Evolutionary conservation across 2,113 vertebrate genomes (phyloP), one percentile per base, ranked within the genome.

Genomic region (Campylorhamphus procurvoides): DNA sequence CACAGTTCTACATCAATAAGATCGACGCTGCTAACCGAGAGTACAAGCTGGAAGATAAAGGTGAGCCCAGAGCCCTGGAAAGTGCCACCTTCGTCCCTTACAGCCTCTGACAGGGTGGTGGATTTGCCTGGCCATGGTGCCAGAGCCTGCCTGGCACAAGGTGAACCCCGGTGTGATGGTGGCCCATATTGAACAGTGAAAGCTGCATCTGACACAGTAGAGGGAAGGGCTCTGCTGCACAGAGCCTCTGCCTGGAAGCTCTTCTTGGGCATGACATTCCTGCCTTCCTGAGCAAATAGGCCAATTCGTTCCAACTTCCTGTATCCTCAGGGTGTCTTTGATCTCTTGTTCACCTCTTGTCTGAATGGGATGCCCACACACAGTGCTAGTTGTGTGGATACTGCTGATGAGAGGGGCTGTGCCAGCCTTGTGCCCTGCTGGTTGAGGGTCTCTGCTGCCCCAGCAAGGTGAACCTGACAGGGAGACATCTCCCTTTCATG

Each of bases 21-120:
- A 98, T 99, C 9, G 99, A 99, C 3, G 81, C 98, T 4, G 97
- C 98, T 89, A 98, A 97, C 96, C 98, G 99, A 96, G 99, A 99
- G 68, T 98, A 99, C 84, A 98, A 98, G 94, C 98, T 99, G 91
- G 99, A 99, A 93, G 99, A 99, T 82, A 99, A 97, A 98, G 99
- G 99, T 99, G 92, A 97, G 97, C 66, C 27, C 27, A 31, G 52
- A 55, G 69, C 23, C 33, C 16, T 3, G 8, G 37, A 40, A 86
- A 74, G 47, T 1, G 1, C 42, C 40, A 39, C 22, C n/a, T 83
- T 90, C 33, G 39, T 67, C 46, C 46, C 39, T 71, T 2, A 2
- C 2, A 6, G 24, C 50, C 31, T 80, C 79, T 94, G 79, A 7
- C 40, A 58, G 31, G 28, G 18, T 49, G 44, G 29, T 79, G 64